A percentile compares a stretch with the other conserved stretches of the same genome.
Evolutionary conservation across 2,888 invertebrate species (phyloP).

Genomic region (Ichneumoninae sp.): DNA sequence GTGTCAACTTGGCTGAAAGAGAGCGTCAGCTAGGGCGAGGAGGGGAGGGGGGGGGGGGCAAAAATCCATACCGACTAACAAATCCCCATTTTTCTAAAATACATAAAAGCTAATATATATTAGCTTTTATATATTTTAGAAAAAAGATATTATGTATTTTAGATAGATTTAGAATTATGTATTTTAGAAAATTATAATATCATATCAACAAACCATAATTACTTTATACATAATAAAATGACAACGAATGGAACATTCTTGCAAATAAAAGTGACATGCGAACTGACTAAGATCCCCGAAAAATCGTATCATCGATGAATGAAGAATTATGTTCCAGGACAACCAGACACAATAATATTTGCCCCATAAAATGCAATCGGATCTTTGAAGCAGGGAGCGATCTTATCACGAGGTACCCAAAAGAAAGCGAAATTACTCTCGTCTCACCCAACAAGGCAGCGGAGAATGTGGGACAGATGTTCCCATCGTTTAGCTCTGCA

Average conservation of each 20-base stretch:
- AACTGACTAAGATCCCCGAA: not conserved
- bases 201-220: no score
- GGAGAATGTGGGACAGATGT: not conserved
- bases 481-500: not conserved
- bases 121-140: no score
- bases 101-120: no score
- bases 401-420: conserved; percentile 21
- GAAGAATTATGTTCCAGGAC: not conserved
- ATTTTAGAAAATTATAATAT: no score
- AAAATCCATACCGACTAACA: no score
- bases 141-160: no score
- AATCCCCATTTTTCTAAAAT: no score
- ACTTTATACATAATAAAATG: not conserved
- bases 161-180: no score
- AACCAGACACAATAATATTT: not conserved
- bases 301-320: not conserved
- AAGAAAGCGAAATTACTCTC: conserved; percentile 10
- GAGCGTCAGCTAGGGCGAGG: no score
- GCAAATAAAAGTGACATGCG: not conserved
- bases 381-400: conserved; percentile 2
- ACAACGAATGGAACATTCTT: not conserved
- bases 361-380: conserved; percentile 28
- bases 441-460: not conserved
- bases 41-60: no score
- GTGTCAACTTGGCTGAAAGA: no score